Evolutionary conservation across 2,113 vertebrate genomes (phyloP), one percentile per base, ranked within the genome.

Genomic region (Pomatorhinus ruficollis): DNA sequence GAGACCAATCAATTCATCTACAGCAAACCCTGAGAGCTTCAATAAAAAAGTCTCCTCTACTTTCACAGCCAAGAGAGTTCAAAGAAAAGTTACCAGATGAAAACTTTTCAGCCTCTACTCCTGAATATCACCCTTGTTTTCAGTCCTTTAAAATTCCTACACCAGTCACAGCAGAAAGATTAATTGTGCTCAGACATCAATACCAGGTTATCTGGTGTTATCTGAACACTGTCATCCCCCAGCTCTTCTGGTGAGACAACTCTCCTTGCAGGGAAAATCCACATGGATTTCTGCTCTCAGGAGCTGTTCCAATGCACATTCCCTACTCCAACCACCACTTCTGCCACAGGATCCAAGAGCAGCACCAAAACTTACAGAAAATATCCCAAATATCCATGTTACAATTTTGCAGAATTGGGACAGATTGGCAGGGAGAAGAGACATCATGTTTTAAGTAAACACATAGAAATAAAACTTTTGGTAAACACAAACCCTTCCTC

Each of bases 351-450:
- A 90, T 12, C 49, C 53, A 50, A 45, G 3, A 83, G 42, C 40
- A 85, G 42, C 74, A 77, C 4, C 37, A 70, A 11, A 20, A 61
- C 57, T 10, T 30, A 24, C 15, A 76, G 70, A 76, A 88, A 90
- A 80, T 4, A 68, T 3, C 52, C 56, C 44, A 70, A 52, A 86
- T 23, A 18, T 20, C 33, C 61, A 44, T 4, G 6, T 17, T 27
- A n/a, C 16, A 39, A 2, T 45, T 84, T 12, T 69, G 24, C 60
- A 83, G 47, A 87, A 44, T 0, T 0, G 0, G 44, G 60, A 24
- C 39, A 50, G 39, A 23, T 2, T 27, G 31, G 57, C 10, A 63
- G 23, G 27, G 39, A 84, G 30, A 70, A 66, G 9, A 3, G 3
- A 42, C 1, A 11, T 18, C 28, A 18, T 25, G n/a, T 70, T 22